Conservation (phyloP, 2,888 invertebrate genomes). For the Pheosia tremula region DNA sequence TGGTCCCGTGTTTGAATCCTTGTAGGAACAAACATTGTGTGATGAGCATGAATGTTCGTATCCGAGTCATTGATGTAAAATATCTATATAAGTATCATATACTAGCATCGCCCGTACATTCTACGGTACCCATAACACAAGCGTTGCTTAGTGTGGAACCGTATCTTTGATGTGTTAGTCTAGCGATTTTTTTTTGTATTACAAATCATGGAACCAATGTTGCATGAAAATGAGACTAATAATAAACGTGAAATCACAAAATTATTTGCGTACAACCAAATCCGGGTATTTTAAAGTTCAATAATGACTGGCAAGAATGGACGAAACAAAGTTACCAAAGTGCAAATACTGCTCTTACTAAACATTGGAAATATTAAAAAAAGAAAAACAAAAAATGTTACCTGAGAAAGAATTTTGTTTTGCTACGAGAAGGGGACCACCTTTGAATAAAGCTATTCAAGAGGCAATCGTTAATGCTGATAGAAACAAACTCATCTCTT, state of each 20-base stretch:
- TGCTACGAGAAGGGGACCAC: slow-evolving; percentile 15
- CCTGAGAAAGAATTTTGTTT: not conserved
- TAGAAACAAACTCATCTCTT: slow-evolving; percentile 55
- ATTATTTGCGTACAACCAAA: not conserved
- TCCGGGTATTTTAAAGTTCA: not conserved
- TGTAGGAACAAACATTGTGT: too few relatives aligned
- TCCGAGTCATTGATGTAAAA: too few relatives aligned
- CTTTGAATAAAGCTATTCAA: slow-evolving; percentile 60
- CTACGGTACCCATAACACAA: too few relatives aligned
- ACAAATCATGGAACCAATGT: not conserved
- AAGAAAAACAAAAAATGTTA: not conserved
- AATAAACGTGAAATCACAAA: not conserved
- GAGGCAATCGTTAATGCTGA: slow-evolving; percentile 53
- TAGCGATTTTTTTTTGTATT: not conserved
- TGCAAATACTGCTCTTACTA: not conserved
- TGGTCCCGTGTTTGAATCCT: too few relatives aligned
- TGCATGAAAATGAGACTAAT: not conserved
- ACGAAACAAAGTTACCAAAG: not conserved
- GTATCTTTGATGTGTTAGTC: too few relatives aligned
- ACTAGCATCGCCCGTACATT: too few relatives aligned
- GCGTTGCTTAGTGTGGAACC: too few relatives aligned
- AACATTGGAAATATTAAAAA: not conserved
- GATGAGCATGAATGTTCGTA: too few relatives aligned
- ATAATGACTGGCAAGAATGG: not conserved
- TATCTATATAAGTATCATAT: too few relatives aligned